Evolutionary conservation across 2,888 invertebrate species (phyloP).

Genomic region (Pomacea canaliculata): DNA sequence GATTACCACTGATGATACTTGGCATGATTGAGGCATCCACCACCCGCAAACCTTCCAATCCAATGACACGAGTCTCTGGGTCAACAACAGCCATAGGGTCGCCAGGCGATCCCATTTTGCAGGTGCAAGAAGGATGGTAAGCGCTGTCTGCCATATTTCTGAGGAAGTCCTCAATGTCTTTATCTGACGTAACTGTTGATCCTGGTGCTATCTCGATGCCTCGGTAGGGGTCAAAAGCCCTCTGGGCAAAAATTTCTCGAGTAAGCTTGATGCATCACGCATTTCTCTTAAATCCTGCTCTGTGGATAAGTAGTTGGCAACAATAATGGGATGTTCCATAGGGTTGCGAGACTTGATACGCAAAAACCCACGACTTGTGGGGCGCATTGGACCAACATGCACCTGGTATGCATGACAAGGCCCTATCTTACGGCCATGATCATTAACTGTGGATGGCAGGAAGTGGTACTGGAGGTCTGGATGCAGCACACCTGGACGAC

Average conservation of each 20-base stretch:
- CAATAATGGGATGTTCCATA: slow-evolving; percentile 83
- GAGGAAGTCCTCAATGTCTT: slow-evolving; percentile 67
- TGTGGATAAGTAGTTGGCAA: slow-evolving; percentile 88
- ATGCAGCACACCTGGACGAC: slow-evolving; percentile 62
- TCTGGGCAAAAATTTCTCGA: slow-evolving; percentile 66
- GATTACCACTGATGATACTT: slow-evolving; percentile 81
- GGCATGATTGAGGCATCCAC: slow-evolving; percentile 88
- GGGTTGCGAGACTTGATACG: slow-evolving; percentile 83
- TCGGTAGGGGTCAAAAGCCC: slow-evolving; percentile 65
- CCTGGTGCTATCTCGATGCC: slow-evolving; percentile 61
- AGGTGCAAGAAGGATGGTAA: slow-evolving; percentile 86
- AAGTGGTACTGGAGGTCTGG: slow-evolving; percentile 73
- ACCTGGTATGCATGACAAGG: slow-evolving; percentile 72
- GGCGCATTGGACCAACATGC: slow-evolving; percentile 77
- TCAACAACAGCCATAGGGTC: slow-evolving; percentile 78
- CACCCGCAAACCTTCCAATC: slow-evolving; percentile 78
- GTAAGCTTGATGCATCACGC: slow-evolving; percentile 55
- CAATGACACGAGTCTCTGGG: slow-evolving; percentile 70
- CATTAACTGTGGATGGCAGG: slow-evolving; percentile 72
- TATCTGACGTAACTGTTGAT: slow-evolving; percentile 55
- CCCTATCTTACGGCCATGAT: slow-evolving; percentile 71
- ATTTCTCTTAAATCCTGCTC: slow-evolving; percentile 74
- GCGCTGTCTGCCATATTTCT: slow-evolving; percentile 73
- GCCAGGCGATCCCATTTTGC: slow-evolving; percentile 77
- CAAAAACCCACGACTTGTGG: slow-evolving; percentile 86